Conservation (phyloP, 2,797 vertebrate species). For the Heliangelus exortis region DNA sequence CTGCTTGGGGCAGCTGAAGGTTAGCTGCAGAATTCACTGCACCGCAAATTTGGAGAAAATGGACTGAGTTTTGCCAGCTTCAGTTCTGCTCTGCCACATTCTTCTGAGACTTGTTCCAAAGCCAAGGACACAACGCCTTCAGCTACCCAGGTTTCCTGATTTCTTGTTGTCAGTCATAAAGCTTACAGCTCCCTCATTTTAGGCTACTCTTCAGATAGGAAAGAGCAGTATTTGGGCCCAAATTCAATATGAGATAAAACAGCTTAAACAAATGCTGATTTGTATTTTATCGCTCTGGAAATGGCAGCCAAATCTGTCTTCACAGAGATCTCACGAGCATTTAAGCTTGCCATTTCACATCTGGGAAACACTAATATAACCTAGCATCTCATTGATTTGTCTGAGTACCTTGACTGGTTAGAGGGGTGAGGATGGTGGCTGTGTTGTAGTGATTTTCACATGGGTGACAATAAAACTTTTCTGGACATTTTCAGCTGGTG, state of each 20-base stretch:
- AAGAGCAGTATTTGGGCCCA: background rate
- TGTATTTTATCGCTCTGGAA: background rate
- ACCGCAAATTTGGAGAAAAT: background rate
- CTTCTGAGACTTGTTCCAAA: background rate
- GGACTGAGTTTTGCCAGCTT: background rate
- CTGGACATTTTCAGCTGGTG: background rate
- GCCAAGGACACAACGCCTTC: background rate
- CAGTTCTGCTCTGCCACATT: background rate
- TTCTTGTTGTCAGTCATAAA: background rate
- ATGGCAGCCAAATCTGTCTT: background rate
- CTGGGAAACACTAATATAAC: background rate
- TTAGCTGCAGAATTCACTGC: background rate
- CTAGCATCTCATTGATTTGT: background rate
- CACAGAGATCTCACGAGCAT: background rate
- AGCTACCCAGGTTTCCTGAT: background rate
- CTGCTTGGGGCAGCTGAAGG: background rate
- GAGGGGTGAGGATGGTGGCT: background rate
- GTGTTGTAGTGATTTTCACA: background rate
- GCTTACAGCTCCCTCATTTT: background rate
- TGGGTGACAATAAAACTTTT: background rate
- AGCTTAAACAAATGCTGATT: slow-evolving; percentile 19
- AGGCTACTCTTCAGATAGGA: background rate
- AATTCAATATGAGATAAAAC: background rate
- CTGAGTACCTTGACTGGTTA: background rate
- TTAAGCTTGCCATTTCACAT: background rate